phyloP scores from a whole-genome alignment of 2,113 vertebrate species.

The Galemys pyrenaicus region DNA sequence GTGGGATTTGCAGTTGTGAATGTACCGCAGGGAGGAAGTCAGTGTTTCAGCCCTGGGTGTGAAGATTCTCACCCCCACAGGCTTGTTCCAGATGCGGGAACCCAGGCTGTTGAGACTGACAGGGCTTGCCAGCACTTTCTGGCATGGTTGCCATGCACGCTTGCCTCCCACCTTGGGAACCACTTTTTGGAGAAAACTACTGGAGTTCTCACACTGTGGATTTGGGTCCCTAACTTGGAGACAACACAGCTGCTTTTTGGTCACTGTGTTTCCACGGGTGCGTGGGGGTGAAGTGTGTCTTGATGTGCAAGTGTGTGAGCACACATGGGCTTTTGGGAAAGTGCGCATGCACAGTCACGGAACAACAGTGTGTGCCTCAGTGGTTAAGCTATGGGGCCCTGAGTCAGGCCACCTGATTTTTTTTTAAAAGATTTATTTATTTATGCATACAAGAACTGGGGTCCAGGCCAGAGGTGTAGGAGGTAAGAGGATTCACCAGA shows the following conservation, averaged over 20 bases:
- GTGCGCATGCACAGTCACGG: background rate
- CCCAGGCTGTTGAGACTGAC: background rate
- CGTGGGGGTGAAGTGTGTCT: background rate
- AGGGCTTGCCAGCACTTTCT: background rate
- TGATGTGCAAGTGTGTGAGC: too few species aligned
- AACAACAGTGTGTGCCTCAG: background rate
- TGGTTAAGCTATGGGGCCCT: background rate
- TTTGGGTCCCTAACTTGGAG: background rate
- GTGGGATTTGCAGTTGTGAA: constrained; percentile 34
- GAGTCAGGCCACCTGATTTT: background rate
- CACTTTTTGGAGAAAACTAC: background rate
- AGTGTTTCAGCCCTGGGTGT: background rate
- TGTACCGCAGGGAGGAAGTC: background rate
- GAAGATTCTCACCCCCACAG: background rate
- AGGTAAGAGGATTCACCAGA: too few species aligned
- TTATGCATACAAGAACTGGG: too few species aligned
- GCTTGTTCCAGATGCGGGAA: constrained; percentile 18
- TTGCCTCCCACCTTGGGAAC: background rate
- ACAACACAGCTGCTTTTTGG: background rate
- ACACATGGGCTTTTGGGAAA: background rate
- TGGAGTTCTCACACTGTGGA: background rate
- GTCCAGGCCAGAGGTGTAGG: too few species aligned
- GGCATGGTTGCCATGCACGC: background rate
- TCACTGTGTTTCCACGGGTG: background rate
- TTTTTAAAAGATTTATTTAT: too few species aligned